Percentiles rank a stretch among this genome's conserved stretches.
phyloP scores from a whole-genome alignment of 2,797 vertebrate species.

The Enteromius unitaeniatus region DNA sequence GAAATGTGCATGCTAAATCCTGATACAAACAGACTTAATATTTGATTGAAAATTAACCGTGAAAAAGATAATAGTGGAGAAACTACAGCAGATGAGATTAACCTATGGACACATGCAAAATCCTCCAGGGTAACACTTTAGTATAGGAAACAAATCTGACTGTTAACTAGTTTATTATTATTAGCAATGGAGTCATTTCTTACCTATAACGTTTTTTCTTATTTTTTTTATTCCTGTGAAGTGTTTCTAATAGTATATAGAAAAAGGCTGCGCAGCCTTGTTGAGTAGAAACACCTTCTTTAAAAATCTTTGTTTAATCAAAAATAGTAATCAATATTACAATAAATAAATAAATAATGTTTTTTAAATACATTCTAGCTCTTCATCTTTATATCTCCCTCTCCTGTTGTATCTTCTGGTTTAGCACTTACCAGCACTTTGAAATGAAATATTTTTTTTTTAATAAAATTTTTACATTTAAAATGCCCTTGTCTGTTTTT shows the following conservation, averaged over 20 bases:
- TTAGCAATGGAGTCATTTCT: too few relatives aligned
- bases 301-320: not conserved
- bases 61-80: not conserved
- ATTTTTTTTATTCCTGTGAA: too few relatives aligned
- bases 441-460: not conserved
- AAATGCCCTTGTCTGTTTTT: not conserved
- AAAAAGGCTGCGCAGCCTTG: too few relatives aligned
- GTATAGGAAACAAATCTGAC: too few relatives aligned
- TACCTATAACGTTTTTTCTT: too few relatives aligned
- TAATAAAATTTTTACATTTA: not conserved
- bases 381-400: not conserved
- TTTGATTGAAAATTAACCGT: not conserved
- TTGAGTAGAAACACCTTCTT: too few relatives aligned
- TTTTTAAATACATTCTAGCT: not conserved
- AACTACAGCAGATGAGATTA: not conserved
- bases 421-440: not conserved
- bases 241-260: too few relatives aligned
- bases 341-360: not conserved
- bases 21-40: not conserved
- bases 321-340: not conserved
- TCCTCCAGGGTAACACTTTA: too few relatives aligned
- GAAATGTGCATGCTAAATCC: not conserved
- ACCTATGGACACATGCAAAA: not conserved
- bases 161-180: too few relatives aligned
- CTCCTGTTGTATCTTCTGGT: not conserved